Conservation (phyloP, 2,113 vertebrate genomes). For the Psilopsiagon aymara region DNA sequence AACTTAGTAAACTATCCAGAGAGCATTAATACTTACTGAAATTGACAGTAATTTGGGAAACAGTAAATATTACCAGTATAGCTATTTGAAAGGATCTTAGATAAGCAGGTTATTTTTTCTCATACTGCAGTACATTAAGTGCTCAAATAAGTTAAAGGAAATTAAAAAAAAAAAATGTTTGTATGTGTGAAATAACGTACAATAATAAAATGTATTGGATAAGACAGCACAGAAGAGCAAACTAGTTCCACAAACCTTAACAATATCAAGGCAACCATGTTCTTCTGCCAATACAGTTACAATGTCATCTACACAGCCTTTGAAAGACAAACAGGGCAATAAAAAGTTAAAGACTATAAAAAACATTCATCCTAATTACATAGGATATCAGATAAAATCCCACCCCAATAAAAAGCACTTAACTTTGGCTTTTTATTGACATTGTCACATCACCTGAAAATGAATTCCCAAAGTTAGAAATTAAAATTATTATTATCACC, state of each 20-base stretch:
- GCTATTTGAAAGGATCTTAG: background rate
- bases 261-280: conserved; percentile 90
- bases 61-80: background rate
- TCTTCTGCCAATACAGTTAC: conserved; percentile 92
- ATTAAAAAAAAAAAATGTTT: background rate
- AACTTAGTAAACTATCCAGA: background rate
- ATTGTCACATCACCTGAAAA: background rate
- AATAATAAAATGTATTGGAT: background rate
- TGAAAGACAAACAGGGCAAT: conserved; percentile 35
- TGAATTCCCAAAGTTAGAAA: background rate
- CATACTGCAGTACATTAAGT: background rate
- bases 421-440: background rate
- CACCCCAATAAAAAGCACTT: background rate
- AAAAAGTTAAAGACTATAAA: background rate
- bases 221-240: background rate
- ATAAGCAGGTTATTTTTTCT: background rate
- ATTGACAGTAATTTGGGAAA: background rate
- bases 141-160: background rate
- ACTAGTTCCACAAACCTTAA: conserved; percentile 82
- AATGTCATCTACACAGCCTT: conserved; percentile 94
- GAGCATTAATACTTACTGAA: background rate
- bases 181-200: background rate
- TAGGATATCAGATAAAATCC: background rate
- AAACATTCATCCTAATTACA: background rate
- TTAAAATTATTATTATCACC: background rate